These are phyloP conservation scores for Alligator mississippiensis DNA, from an alignment of 2,113 vertebrate species.

Conservation along the genomic window DNA sequence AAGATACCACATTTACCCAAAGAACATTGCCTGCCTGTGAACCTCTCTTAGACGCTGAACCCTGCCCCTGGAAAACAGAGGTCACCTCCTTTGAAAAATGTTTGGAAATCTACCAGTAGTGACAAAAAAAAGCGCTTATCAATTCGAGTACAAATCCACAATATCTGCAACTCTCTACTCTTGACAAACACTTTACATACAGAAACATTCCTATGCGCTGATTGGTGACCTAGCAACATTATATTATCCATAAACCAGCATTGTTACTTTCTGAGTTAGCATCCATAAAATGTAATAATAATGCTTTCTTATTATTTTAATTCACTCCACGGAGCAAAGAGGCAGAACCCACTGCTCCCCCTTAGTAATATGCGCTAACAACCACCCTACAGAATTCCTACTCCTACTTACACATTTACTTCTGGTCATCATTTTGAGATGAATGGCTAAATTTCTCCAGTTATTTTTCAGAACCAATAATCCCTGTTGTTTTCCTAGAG, in stretches of 20 bases:
- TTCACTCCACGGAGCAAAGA: too few relatives aligned
- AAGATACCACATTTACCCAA: too few relatives aligned
- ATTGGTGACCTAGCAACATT: not conserved
- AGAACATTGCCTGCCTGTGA: too few relatives aligned
- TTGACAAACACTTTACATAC: not conserved
- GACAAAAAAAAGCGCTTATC: too few relatives aligned
- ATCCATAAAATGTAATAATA: not conserved
- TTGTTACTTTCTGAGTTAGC: not conserved
- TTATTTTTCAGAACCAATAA: not conserved
- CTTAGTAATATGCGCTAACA: too few relatives aligned
- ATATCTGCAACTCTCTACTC: not conserved
- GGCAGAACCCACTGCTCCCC: too few relatives aligned
- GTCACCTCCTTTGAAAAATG: not conserved
- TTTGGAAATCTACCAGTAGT: not conserved
- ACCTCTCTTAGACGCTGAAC: too few relatives aligned
- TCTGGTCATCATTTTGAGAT: not conserved
- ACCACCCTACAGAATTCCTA: not conserved
- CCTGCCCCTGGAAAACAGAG: not conserved
- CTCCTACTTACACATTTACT: not conserved
- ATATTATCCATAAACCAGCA: not conserved
- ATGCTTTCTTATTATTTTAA: not conserved
- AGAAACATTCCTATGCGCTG: not conserved
- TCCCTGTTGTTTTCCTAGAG: too few relatives aligned
- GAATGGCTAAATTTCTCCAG: not conserved
- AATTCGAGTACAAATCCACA: not conserved